phyloP scores from a whole-genome alignment of 1,140 invertebrate genomes.

The Dendroctonus ponderosae region DNA sequence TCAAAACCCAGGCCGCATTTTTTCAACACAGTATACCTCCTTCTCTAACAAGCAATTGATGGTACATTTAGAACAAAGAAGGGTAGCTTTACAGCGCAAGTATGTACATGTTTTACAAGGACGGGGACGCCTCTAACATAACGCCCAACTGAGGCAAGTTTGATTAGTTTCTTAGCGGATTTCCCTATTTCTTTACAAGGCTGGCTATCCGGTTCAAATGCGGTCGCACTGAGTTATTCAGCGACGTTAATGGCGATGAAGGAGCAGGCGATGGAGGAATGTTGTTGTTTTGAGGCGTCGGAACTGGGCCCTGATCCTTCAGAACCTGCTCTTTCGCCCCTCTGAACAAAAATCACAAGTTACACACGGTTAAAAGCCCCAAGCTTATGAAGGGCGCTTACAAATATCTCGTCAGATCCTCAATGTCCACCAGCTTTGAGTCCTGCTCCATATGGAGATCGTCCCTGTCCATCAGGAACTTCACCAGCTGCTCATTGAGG shows the following conservation, averaged over 20 bases:
- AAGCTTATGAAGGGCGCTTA: slow-evolving; percentile 55
- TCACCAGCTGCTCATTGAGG: slow-evolving; percentile 85
- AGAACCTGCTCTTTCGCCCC: slow-evolving; percentile 53
- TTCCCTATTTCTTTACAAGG: slow-evolving; percentile 52
- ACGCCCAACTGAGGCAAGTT: too few relatives aligned
- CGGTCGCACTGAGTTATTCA: slow-evolving; percentile 49
- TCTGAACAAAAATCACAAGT: slow-evolving; percentile 41
- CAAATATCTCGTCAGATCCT: slow-evolving; percentile 90
- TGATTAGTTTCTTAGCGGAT: neutral
- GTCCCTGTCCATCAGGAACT: slow-evolving; percentile 83
- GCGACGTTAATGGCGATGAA: slow-evolving; percentile 44
- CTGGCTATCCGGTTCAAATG: slow-evolving; percentile 53
- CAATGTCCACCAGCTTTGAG: slow-evolving; percentile 94
- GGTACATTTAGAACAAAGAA: too few relatives aligned
- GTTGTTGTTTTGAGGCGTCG: slow-evolving; percentile 48
- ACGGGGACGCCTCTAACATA: neutral
- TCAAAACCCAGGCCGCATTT: too few relatives aligned
- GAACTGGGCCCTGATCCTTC: slow-evolving; percentile 48
- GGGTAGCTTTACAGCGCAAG: too few relatives aligned
- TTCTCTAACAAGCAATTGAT: too few relatives aligned
- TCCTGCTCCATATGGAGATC: slow-evolving; percentile 96
- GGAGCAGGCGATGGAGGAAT: slow-evolving; percentile 46
- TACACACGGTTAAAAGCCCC: neutral
- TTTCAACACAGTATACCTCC: too few relatives aligned
- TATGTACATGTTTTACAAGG: slow-evolving; percentile 24